Evolutionary conservation across 2,888 invertebrate species (phyloP).

Genomic region (Ophioninae sp.): DNA sequence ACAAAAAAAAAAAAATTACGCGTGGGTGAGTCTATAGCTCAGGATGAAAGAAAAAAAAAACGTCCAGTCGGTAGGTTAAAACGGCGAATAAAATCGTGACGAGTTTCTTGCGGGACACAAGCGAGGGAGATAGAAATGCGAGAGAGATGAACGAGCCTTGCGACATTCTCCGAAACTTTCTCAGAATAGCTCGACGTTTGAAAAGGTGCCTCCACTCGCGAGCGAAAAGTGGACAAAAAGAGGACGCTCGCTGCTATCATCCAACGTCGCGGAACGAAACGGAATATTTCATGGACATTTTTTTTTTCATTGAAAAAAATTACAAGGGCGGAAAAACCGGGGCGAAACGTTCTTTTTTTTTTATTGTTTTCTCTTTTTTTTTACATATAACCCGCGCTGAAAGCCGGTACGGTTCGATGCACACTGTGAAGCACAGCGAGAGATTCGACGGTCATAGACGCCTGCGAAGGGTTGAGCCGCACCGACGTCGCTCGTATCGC

Average conservation of each 20-base stretch:
- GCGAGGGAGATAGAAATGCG: background rate
- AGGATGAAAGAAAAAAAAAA: slow-evolving; percentile 8
- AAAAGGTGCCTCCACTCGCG: slow-evolving; percentile 37
- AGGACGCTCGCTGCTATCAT: background rate
- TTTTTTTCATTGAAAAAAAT: slow-evolving; percentile 38
- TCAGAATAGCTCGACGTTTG: slow-evolving; percentile 54
- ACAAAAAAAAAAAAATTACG: background rate
- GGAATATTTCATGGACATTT: slow-evolving; percentile 6
- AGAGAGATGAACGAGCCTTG: slow-evolving; percentile 26
- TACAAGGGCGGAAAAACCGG: background rate
- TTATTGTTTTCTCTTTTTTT: background rate
- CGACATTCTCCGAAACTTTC: slow-evolving; percentile 50
- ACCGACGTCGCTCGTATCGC: slow-evolving; percentile 11
- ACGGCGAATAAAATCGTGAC: slow-evolving; percentile 36
- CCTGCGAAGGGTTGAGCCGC: slow-evolving; percentile 27
- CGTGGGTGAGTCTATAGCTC: slow-evolving; percentile 1
- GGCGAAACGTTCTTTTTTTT: background rate
- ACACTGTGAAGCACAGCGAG: background rate
- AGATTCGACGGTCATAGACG: slow-evolving; percentile 1
- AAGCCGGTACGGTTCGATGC: background rate
- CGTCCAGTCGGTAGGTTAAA: slow-evolving; percentile 10
- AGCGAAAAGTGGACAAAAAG: slow-evolving; percentile 46
- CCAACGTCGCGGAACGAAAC: background rate
- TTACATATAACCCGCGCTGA: background rate
- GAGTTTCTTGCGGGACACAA: slow-evolving; percentile 27